phyloP scores from a whole-genome alignment of 2,888 invertebrate genomes.

The Nemotelus nigrinus region DNA sequence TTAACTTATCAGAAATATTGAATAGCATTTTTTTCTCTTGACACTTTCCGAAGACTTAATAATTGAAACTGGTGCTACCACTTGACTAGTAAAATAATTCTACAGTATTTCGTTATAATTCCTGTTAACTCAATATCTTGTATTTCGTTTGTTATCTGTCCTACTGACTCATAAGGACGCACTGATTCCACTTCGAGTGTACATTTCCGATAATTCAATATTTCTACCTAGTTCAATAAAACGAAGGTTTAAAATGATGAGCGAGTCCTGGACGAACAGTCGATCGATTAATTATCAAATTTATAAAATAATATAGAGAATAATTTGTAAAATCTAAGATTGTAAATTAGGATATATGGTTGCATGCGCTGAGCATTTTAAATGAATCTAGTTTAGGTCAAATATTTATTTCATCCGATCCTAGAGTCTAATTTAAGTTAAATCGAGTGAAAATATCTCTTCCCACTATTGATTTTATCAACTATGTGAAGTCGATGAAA shows the following conservation, averaged over 20 bases:
- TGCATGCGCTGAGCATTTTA: conserved; percentile 24
- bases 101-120: conserved; percentile 1
- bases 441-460: conserved; percentile 26
- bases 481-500: no score
- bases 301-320: background rate
- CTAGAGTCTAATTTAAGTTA: background rate
- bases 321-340: background rate
- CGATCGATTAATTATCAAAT: background rate
- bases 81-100: conserved; percentile 3
- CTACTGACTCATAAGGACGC: no score
- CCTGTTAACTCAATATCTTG: no score
- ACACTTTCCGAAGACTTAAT: conserved; percentile 8
- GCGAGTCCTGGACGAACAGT: background rate
- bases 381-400: conserved; percentile 17
- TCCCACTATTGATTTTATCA: background rate
- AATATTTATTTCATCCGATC: conserved; percentile 38
- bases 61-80: conserved; percentile 27
- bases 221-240: background rate
- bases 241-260: background rate
- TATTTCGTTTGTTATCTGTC: no score
- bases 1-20: conserved; percentile 1
- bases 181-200: background rate
- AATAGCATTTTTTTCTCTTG: background rate
- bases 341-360: background rate
- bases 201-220: conserved; percentile 13